Evolutionary conservation across 2,888 invertebrate genomes (phyloP), one percentile per base, ranked within the genome.

Genomic region (Drosophila anomalata): DNA sequence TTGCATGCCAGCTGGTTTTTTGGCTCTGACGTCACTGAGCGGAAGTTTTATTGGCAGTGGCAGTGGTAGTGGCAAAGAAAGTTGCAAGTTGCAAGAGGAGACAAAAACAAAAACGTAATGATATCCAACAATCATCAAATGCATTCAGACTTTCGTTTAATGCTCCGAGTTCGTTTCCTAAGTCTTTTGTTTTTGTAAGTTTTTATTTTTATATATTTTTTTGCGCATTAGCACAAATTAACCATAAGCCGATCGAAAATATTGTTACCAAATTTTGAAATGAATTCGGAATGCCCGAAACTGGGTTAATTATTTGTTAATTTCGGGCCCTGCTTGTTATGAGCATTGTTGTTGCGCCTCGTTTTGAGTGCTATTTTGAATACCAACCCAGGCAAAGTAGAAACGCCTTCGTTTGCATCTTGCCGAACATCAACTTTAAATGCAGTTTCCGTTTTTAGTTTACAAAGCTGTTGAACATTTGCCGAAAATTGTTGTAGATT

Each of bases 341-440:
- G n/a, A 33, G 33, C 33, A 29, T 29, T 29, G 9, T 2, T 29
- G 9, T 9, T 29, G 29, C 2, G 29, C 12, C 36, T n/a, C 36
- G 29, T 39, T 29, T n/a, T 7, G n/a, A 41, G 26, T 47, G 1
- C 26, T 54, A 39, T 50, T 56, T 17, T 24, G 6, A 66, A 84
- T 86, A 87, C 87, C 69, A 71, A 87, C 87, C 87, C 63, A 87
- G 70, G 36, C 80, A 80, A 17, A 84, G 73, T 6, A 79, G 56
- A 68, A 80, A 76, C 70, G 80, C 76, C 77, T 70, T 63, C 7
- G 73, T 61, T 63, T 78, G 84, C 87, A 87, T 87, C 74, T 77
- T 76, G 56, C 42, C 55, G 48, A 33, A 33, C 47, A 31, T 36
- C 24, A n/a, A 56, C 48, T 31, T 47, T 26, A 65, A 55, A 51